Evolutionary conservation across 2,888 invertebrate species (phyloP), one percentile per base, ranked within the genome.

Genomic region (Rhingia rostrata): DNA sequence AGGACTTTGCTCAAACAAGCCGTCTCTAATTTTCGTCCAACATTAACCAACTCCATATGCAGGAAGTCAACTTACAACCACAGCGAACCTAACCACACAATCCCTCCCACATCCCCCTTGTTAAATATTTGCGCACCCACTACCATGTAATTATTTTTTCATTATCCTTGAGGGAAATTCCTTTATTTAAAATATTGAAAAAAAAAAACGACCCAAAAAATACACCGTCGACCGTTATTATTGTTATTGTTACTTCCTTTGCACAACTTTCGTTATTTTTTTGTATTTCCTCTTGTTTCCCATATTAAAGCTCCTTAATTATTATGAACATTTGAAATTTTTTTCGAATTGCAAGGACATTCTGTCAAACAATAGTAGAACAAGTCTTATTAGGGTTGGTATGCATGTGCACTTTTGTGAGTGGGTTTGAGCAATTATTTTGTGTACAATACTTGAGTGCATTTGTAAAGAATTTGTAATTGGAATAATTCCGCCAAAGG

Each of bases 71-170:
- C 41, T 7, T 6, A 51, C 12, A 41, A 66, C 32, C 14, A 37
- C 4, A 49, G 4, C 6, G 7, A 3, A 47, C 10, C 14, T 41
- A 33, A 61, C 61, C 14, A 61, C 6, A 12, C 35, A 43, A 47
- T 10, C 7, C 35, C 39, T 43, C 54, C 12, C 9, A 6, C 4
- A 37, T 30, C 35, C 47, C 77, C 58, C 60, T 60, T 33, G 61
- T 53, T 64, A 60, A 74, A 70, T 63, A 80, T 80, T 80, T 80
- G 74, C 43, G 54, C 74, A 74, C 66, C 53, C 74, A 80, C 66
- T 66, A 43, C 66, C 66, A 66, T 78, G 82, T 78, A 78, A 82
- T 82, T 77, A 77, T 78, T 78, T 72, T 82, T 72, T 66, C 78
- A 78, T 82, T 78, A 78, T 82, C 78, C 72, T 82, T 78, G 35